Evolutionary conservation across 1,140 invertebrate species (phyloP), one percentile per base, ranked within the genome.

Genomic region (Hermetia illucens): DNA sequence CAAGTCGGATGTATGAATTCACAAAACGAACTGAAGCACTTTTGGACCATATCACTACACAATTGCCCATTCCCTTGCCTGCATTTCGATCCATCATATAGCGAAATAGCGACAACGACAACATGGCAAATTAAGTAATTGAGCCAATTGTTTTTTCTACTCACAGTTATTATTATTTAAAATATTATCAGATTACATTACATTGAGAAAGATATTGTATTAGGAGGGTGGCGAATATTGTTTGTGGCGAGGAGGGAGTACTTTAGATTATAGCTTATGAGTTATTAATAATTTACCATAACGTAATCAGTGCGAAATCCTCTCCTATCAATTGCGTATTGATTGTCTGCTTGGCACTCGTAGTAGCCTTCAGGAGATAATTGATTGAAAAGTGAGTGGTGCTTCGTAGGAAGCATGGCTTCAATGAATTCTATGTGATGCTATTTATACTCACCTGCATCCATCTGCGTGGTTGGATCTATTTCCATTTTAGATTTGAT

Each of bases 401-500:
- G 6, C 12, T 33, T 10, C n/a, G 15, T 17, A 9, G 3, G 2
- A 27, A 0, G 12, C 16, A 36, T 21, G 5, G 25, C 15, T 35
- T 21, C 19, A 35, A 18, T 35, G 29, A 31, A 42, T 17, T 9
- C 20, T n/a, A n/a, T n/a, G n/a, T n/a, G n/a, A n/a, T n/a, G n/a
- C n/a, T n/a, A n/a, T n/a, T n/a, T n/a, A n/a, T 9, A 32, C 34
- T 19, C 77, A 30, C 86, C 85, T 15, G 84, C 84, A 62, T 90
- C 86, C 82, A 88, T 88, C 66, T 90, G 86, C 3, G 88, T 87
- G 0, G 87, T 87, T 4, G 88, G 88, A 60, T 92, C 88, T 27
- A 92, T 92, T 64, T 93, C 88, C 49, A 93, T 71, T 69, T 92
- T 92, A 2, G 83, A 88, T 62, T 92, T 92, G 3, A 90, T 76